Percentiles rank a stretch among this genome's conserved stretches.
phyloP scores from a whole-genome alignment of 2,888 invertebrate species.

The Ptilodon capucinus region DNA sequence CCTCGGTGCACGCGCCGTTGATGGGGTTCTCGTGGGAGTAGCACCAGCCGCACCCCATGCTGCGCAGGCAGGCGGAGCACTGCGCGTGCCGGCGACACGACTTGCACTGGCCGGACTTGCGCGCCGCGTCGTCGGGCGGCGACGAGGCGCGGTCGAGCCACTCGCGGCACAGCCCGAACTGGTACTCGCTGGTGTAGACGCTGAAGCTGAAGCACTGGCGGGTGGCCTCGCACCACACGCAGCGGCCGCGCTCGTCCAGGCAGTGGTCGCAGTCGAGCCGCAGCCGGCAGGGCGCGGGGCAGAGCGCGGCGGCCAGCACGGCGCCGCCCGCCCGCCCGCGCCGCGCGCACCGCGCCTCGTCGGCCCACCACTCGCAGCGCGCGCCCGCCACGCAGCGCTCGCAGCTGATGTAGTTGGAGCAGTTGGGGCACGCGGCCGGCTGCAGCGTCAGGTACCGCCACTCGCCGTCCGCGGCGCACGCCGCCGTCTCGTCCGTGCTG shows the following conservation, averaged over 20 bases:
- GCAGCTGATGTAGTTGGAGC: slow-evolving; percentile 95
- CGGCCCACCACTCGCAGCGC: slow-evolving; percentile 96
- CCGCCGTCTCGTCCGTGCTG: slow-evolving; percentile 85
- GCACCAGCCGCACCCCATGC: slow-evolving; percentile 97
- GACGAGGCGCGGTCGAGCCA: slow-evolving; percentile 93
- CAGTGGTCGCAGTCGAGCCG: slow-evolving; percentile 91
- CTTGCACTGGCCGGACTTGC: slow-evolving; percentile 87
- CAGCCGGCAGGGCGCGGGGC: slow-evolving; percentile 91
- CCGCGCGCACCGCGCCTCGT: slow-evolving; percentile 92
- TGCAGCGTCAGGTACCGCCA: slow-evolving; percentile 93
- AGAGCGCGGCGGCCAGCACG: slow-evolving; percentile 83
- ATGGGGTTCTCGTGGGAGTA: slow-evolving; percentile 94
- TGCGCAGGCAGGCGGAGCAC: slow-evolving; percentile 90
- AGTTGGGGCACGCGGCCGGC: slow-evolving; percentile 92
- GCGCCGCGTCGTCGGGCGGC: slow-evolving; percentile 57
- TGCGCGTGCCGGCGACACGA: slow-evolving; percentile 89
- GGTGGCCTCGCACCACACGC: slow-evolving; percentile 98
- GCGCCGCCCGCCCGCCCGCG: slow-evolving; percentile 89
- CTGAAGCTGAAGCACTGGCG: slow-evolving; percentile 96
- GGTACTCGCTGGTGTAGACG: slow-evolving; percentile 97
- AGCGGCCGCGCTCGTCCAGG: slow-evolving; percentile 92
- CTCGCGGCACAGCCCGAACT: slow-evolving; percentile 95
- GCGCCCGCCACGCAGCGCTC: slow-evolving; percentile 90
- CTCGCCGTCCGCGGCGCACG: slow-evolving; percentile 80
- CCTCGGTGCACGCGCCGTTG: slow-evolving; percentile 92